A percentile compares a stretch with the other conserved stretches of the same genome.
phyloP scores from a whole-genome alignment of 2,888 invertebrate species.

The Lucinisca nassula region DNA sequence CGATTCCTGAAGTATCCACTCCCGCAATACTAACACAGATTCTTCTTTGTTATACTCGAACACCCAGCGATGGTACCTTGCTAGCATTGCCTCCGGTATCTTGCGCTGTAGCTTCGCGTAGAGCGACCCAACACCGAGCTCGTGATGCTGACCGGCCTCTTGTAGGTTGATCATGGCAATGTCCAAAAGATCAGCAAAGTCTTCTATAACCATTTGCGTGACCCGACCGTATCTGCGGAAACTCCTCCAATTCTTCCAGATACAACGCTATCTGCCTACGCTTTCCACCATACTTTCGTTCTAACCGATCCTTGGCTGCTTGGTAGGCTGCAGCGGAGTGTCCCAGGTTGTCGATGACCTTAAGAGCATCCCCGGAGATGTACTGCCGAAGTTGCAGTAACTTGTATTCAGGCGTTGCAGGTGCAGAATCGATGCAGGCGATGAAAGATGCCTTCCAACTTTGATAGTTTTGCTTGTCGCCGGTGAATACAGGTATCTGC shows the following conservation, averaged over 20 bases:
- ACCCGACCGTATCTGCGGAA: conserved; percentile 16
- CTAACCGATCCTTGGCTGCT: conserved; percentile 42
- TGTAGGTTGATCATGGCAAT: conserved; percentile 43
- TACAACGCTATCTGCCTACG: conserved; percentile 12
- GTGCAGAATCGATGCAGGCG: too few species aligned
- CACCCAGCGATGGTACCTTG: conserved; percentile 29
- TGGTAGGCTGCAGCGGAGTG: conserved; percentile 36
- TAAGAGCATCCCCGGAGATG: conserved; percentile 41
- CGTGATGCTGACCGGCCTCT: conserved; percentile 14
- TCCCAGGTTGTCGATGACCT: conserved; percentile 39
- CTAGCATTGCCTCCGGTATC: conserved; percentile 30
- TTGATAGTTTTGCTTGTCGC: conserved; percentile 48
- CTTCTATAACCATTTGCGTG: conserved; percentile 27
- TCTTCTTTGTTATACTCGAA: conserved; percentile 15
- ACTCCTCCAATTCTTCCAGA: conserved; percentile 36
- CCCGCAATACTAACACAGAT: neutral
- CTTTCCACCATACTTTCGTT: conserved; percentile 40
- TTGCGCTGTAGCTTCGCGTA: conserved; percentile 10
- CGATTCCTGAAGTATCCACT: conserved; percentile 29
- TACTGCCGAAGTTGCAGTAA: conserved; percentile 58
- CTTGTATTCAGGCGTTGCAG: too few species aligned
- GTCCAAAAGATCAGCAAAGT: conserved; percentile 45
- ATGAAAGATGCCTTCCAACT: conserved; percentile 43
- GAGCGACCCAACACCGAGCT: neutral
- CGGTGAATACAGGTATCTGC: conserved; percentile 52